phyloP scores from a whole-genome alignment of 2,113 vertebrate species.

The Ursus arctos region DNA sequence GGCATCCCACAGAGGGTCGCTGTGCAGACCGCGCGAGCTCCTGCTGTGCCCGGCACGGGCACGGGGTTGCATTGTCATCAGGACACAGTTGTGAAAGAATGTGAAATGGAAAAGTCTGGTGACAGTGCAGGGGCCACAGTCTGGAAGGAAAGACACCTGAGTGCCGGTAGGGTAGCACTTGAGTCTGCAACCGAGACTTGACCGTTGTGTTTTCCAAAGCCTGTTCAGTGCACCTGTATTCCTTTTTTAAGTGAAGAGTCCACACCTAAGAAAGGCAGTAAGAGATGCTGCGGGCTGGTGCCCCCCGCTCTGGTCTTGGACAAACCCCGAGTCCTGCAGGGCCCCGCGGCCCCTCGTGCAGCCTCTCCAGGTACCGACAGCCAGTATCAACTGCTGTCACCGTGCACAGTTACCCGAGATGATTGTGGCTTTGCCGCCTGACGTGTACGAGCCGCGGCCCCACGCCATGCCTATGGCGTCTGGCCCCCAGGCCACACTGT shows the following conservation, averaged over 20 bases:
- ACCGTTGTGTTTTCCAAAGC: not conserved
- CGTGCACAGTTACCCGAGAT: rapidly evolving
- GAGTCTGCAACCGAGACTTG: not conserved
- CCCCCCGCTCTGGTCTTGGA: rapidly evolving
- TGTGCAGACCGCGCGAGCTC: not conserved
- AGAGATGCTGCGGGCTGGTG: rapidly evolving
- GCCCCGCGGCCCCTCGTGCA: rapidly evolving
- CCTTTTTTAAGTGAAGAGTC: not conserved
- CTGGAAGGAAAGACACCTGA: not conserved
- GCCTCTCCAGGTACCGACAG: not conserved
- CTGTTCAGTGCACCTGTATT: not conserved
- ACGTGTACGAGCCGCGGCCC: too few relatives aligned
- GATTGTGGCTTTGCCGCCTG: rapidly evolving
- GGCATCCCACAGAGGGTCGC: not conserved
- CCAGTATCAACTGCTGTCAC: not conserved
- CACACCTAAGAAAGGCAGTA: too few relatives aligned
- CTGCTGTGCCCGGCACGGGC: rapidly evolving
- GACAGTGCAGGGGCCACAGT: rapidly evolving
- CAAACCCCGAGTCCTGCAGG: rapidly evolving
- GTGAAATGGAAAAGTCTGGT: too few relatives aligned
- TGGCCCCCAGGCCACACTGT: rapidly evolving
- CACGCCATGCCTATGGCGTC: not conserved
- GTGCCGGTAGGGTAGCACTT: rapidly evolving
- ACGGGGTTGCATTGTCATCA: not conserved
- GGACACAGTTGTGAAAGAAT: too few relatives aligned